phyloP scores from a whole-genome alignment of 2,113 vertebrate genomes.

The Hydrochoerus hydrochaeris region DNA sequence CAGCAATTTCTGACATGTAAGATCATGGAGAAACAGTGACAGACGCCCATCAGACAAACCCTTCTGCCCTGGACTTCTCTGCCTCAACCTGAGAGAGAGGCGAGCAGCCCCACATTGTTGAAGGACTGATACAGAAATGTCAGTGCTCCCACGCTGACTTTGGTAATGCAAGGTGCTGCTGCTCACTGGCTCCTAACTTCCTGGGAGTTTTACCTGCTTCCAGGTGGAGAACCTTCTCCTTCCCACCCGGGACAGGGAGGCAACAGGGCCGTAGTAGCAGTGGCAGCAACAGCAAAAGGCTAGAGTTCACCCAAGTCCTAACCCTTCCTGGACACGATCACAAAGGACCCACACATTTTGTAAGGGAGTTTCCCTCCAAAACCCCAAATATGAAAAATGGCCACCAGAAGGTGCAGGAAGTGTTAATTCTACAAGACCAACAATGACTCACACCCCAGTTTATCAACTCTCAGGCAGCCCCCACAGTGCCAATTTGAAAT shows the following conservation, averaged over 20 bases:
- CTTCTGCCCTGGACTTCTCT: background rate
- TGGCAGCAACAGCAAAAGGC: background rate
- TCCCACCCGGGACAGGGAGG: background rate
- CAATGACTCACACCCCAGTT: slow-evolving; percentile 29
- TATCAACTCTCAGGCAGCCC: slow-evolving; percentile 55
- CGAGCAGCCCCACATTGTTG: background rate
- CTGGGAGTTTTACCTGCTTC: background rate
- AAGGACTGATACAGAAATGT: background rate
- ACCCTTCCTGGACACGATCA: slow-evolving; percentile 28
- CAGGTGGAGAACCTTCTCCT: background rate
- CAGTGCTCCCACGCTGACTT: background rate
- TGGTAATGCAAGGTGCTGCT: background rate
- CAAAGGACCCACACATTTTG: slow-evolving; percentile 25
- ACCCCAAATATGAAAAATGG: slow-evolving; percentile 10
- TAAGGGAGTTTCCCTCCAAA: slow-evolving; percentile 40
- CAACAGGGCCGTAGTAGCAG: background rate
- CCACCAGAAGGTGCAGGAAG: background rate
- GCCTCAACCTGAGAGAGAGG: background rate
- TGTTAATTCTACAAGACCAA: slow-evolving; percentile 24
- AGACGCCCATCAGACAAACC: background rate
- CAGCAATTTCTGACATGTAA: slow-evolving; percentile 29
- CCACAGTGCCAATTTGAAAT: slow-evolving; percentile 66
- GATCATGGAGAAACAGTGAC: background rate
- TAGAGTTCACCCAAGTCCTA: background rate
- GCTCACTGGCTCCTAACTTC: background rate